Conservation (phyloP, 2,888 invertebrate species). For the Yponomeuta malinellus region DNA sequence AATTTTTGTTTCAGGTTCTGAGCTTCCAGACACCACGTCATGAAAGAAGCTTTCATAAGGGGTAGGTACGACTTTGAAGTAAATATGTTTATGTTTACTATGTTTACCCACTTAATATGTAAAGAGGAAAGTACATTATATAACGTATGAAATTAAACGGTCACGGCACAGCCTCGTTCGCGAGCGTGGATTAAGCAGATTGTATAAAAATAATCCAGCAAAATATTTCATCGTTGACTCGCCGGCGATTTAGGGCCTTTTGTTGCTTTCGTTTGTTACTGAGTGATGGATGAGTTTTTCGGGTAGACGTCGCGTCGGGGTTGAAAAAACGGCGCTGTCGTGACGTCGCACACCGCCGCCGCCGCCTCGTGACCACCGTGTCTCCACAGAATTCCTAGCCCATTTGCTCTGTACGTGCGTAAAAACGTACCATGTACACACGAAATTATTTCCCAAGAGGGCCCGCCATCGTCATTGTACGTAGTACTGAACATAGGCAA, state of each 20-base stretch:
- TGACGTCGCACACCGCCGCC: conserved; percentile 25
- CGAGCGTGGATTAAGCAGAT: conserved; percentile 9
- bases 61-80: not conserved
- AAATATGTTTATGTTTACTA: too few relatives aligned
- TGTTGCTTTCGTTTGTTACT: conserved; percentile 22
- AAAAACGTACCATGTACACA: conserved; percentile 44
- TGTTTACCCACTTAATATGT: too few relatives aligned
- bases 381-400: conserved; percentile 53
- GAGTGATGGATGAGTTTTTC: conserved; percentile 44
- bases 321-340: conserved; percentile 20
- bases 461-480: conserved; percentile 29
- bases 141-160: not conserved
- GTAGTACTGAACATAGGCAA: not conserved
- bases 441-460: conserved; percentile 45
- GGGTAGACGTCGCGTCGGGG: conserved; percentile 26
- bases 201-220: conserved; percentile 16
- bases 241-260: conserved; percentile 17
- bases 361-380: conserved; percentile 53
- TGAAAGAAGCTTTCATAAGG: not conserved
- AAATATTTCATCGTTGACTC: conserved; percentile 17
- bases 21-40: not conserved
- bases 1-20: not conserved
- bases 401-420: conserved; percentile 59
- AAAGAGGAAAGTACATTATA: not conserved
- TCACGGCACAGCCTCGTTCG: not conserved